Evolutionary conservation across 2,113 vertebrate species (phyloP).

Genomic region (Agelaius tricolor): DNA sequence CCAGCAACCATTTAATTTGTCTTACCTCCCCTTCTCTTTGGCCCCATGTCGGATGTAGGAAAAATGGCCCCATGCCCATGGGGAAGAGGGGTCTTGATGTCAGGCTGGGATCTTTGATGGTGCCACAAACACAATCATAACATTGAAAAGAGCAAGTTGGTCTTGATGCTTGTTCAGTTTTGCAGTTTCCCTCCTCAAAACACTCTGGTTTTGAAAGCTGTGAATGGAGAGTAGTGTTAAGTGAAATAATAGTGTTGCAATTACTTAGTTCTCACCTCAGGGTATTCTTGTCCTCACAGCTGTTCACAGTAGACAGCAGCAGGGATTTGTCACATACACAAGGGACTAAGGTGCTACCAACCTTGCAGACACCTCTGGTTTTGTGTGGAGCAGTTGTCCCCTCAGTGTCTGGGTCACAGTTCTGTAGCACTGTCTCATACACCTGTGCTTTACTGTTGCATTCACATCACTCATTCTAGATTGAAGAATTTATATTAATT

Average conservation of each 20-base stretch:
- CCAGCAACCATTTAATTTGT: neutral
- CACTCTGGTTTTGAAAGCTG: neutral
- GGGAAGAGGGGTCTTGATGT: rapidly evolving
- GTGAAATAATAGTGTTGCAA: neutral
- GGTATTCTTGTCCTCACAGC: neutral
- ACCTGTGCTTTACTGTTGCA: neutral
- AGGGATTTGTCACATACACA: neutral
- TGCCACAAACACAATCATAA: neutral
- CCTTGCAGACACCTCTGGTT: neutral
- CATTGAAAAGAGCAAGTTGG: neutral
- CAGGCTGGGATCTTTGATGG: neutral
- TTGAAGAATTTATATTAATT: neutral
- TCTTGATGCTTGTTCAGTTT: neutral
- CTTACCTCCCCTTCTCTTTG: neutral
- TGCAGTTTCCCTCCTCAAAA: neutral
- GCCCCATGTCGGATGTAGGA: neutral
- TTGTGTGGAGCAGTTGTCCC: neutral
- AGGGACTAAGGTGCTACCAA: neutral
- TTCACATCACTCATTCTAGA: neutral
- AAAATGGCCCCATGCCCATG: rapidly evolving
- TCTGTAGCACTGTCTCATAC: neutral
- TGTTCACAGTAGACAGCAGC: neutral
- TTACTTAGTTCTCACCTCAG: neutral
- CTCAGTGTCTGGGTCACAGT: rapidly evolving
- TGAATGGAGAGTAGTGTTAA: neutral